Conservation (phyloP, 2,797 vertebrate species). For the Schizopygopsis malacanthus region DNA sequence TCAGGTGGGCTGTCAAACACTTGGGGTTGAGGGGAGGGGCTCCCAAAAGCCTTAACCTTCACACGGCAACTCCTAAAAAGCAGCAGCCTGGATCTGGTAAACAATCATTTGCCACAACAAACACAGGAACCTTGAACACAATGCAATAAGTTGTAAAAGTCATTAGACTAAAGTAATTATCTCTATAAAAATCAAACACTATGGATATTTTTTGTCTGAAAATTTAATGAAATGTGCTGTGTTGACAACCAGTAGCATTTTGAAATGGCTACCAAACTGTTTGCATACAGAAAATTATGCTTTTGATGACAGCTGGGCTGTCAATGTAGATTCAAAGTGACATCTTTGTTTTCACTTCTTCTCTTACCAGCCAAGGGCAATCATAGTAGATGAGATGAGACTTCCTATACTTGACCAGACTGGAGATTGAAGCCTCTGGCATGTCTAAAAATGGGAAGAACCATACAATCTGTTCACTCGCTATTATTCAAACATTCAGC, state of each 20-base stretch:
- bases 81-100: constrained; percentile 10
- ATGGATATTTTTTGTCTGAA: not conserved
- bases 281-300: not conserved
- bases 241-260: not conserved
- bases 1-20: constrained; percentile 79
- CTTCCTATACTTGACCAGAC: constrained; percentile 65
- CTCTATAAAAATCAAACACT: not conserved
- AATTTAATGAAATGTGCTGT: not conserved
- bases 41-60: constrained; percentile 66
- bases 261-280: constrained; percentile 1
- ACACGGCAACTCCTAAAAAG: constrained; percentile 25
- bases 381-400: constrained; percentile 65
- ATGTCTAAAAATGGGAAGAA: constrained; percentile 74
- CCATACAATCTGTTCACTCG: constrained; percentile 68
- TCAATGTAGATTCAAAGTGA: constrained; percentile 2
- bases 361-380: constrained; percentile 58
- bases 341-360: constrained; percentile 18
- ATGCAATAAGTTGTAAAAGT: not conserved
- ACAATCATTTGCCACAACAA: constrained; percentile 8
- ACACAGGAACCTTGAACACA: not conserved
- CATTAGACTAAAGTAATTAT: constrained; percentile 1
- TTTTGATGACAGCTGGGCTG: constrained; percentile 15
- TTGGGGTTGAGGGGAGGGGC: constrained; percentile 69
- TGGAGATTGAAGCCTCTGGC: constrained; percentile 73
- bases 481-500: constrained; percentile 76